Conservation (phyloP, 2,797 vertebrate genomes). For the Melanogrammus aeglefinus region DNA sequence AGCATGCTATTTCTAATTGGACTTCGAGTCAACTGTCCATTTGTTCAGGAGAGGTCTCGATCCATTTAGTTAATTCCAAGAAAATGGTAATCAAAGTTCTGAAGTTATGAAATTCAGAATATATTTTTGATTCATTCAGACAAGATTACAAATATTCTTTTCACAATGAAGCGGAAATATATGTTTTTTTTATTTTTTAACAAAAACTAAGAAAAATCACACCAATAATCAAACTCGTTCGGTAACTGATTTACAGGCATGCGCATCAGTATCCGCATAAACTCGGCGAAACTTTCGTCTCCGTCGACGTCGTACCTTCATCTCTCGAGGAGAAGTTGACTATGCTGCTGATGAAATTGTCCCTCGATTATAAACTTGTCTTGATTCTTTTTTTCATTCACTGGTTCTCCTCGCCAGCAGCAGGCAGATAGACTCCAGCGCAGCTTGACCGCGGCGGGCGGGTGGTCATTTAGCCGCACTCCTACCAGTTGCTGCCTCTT, state of each 20-base stretch:
- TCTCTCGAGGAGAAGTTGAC: conserved; percentile 81
- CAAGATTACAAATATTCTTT: neutral
- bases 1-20: neutral
- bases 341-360: conserved; percentile 86
- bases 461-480: conserved; percentile 97
- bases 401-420: conserved; percentile 82
- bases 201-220: conserved; percentile 27
- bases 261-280: conserved; percentile 34
- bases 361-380: conserved; percentile 87
- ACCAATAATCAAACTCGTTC: conserved; percentile 34
- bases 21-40: neutral
- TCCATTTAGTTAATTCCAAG: conserved; percentile 10
- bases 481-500: conserved; percentile 99
- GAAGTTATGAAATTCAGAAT: conserved; percentile 26
- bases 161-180: neutral
- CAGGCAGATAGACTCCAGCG: conserved; percentile 97
- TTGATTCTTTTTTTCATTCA: conserved; percentile 90
- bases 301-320: conserved; percentile 71
- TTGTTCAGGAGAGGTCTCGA: neutral
- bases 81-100: conserved; percentile 2
- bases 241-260: conserved; percentile 39
- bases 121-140: conserved; percentile 33
- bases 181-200: neutral
- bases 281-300: conserved; percentile 19
- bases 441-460: conserved; percentile 95